These are phyloP conservation scores for Macaria notata DNA, from an alignment of 2,888 invertebrate species.

Conservation along the genomic window DNA sequence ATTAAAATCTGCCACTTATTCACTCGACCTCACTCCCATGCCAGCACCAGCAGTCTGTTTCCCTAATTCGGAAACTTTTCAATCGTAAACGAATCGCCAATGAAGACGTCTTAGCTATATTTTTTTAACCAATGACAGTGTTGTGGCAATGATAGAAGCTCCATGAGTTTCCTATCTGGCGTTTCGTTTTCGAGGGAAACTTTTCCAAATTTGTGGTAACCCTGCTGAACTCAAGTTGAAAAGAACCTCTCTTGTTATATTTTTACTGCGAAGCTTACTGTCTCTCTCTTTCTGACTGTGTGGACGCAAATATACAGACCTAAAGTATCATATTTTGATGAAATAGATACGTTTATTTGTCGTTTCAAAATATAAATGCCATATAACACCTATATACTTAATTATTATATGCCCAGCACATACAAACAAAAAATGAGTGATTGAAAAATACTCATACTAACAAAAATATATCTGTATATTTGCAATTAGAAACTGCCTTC, in stretches of 20 bases:
- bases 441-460: too few relatives aligned
- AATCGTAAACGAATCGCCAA: too few relatives aligned
- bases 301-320: slow-evolving; percentile 30
- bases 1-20: slow-evolving; percentile 34
- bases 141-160: too few relatives aligned
- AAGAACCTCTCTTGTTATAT: slow-evolving; percentile 46
- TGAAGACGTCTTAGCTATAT: too few relatives aligned
- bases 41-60: slow-evolving; percentile 33
- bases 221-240: slow-evolving; percentile 60
- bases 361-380: background rate
- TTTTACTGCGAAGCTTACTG: slow-evolving; percentile 46
- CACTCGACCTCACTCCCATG: slow-evolving; percentile 35
- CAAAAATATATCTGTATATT: slow-evolving; percentile 23
- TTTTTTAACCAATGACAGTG: too few relatives aligned
- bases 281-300: slow-evolving; percentile 25
- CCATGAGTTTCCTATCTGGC: too few relatives aligned
- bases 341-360: background rate
- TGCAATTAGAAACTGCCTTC: slow-evolving; percentile 22
- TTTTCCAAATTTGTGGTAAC: too few relatives aligned
- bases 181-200: too few relatives aligned
- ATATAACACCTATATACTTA: background rate
- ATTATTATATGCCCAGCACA: too few relatives aligned
- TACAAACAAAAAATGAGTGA: too few relatives aligned
- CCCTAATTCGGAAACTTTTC: too few relatives aligned
- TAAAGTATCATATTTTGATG: background rate